Evolutionary conservation across 2,113 vertebrate species (phyloP), one percentile per base, ranked within the genome.

Genomic region (Strix uralensis): DNA sequence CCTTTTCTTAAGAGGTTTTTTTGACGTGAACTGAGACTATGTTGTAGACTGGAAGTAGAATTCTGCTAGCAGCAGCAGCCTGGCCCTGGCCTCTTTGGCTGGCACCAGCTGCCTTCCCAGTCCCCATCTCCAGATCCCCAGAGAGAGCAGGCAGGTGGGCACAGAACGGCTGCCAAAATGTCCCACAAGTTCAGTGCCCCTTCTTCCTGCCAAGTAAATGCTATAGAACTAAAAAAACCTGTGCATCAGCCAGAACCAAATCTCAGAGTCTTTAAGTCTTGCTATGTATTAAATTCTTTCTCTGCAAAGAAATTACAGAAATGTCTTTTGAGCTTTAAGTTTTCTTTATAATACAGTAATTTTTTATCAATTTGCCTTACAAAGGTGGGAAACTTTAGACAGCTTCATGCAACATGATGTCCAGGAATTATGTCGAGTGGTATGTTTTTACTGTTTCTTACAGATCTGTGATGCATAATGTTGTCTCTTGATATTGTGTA

Each of bases 381-480:
- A 46, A 97, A 99, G 99, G 97, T 99, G 99, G 99, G 99, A 99
- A 98, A 99, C 99, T 51, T 98, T 99, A 97, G 99, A 99, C 98
- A 99, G 99, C 98, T 99, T 99, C 98, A 99, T 99, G 99, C 99
- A 99, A 96, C 99, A 99, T 19, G 99, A 99, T 80, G 99, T 99
- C 61, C 99, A 99, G 95, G 99, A 99, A 95, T 98, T 99, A 14
- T 99, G 99, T 98, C 98, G 99, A 98, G 99, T 99, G 99, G 99
- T 99, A 98, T 98, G 99, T 99, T 92, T 72, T 44, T 66, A 42
- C 32, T 65, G 2, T 92, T 94, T 81, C 49, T 88, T 90, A 23
- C 52, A 82, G 30, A 73, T 71, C 30, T 55, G 12, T 55, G 22
- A 23, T 82, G 8, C 19, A 8, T 73, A 20, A 15, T 44, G 34